Percentiles rank a stretch among this genome's conserved stretches.
Evolutionary conservation across 2,113 vertebrate species (phyloP).

Genomic region (Murina feae): DNA sequence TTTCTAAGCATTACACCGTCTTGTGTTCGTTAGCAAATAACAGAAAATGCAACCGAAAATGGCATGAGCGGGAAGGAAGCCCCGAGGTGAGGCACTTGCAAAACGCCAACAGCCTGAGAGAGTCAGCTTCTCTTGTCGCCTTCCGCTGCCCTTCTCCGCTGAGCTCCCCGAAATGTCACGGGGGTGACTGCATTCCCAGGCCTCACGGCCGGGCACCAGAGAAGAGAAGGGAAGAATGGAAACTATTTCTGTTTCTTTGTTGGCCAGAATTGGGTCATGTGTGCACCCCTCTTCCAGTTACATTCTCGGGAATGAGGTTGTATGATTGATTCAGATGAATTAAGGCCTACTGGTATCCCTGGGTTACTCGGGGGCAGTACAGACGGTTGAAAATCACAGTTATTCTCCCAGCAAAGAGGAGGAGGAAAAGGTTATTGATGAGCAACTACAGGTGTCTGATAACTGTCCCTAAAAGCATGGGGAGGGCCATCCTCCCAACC

Average conservation of each 20-base stretch:
- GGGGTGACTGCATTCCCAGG: neutral
- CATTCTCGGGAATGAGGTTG: neutral
- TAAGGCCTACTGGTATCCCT: neutral
- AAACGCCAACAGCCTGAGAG: neutral
- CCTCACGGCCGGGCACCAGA: neutral
- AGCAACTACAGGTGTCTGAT: neutral
- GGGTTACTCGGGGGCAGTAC: neutral
- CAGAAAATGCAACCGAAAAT: neutral
- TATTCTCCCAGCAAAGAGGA: neutral
- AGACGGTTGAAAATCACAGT: neutral
- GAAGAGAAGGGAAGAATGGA: no score
- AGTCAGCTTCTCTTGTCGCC: neutral
- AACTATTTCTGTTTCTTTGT: neutral
- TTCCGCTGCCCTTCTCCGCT: neutral
- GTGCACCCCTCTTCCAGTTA: neutral
- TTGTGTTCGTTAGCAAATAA: neutral
- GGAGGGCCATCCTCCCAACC: neutral
- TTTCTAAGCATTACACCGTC: neutral
- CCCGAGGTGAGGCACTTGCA: neutral
- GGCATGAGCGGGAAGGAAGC: neutral
- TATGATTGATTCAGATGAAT: neutral
- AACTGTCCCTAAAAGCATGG: neutral
- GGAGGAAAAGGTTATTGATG: neutral
- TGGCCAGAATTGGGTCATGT: neutral
- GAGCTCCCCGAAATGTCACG: neutral